These are phyloP conservation scores for Cricetomys ansorgei DNA, from an alignment of 2,113 vertebrate genomes.

Conservation along the genomic window DNA sequence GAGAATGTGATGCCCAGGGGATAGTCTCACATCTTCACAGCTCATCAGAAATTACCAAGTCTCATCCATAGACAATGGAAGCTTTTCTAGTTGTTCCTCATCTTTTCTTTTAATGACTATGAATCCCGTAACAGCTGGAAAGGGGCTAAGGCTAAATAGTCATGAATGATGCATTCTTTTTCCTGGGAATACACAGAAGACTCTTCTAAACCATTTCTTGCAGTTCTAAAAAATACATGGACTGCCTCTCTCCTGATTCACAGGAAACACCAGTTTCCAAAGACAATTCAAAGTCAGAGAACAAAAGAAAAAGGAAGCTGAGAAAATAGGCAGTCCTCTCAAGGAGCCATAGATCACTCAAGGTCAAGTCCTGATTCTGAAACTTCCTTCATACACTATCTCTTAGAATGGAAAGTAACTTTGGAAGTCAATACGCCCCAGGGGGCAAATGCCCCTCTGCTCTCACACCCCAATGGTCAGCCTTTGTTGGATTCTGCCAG, in stretches of 20 bases:
- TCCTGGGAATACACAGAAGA: constrained; percentile 13
- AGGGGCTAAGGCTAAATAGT: not conserved
- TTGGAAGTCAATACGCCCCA: not conserved
- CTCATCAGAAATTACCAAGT: not conserved
- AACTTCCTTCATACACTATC: not conserved
- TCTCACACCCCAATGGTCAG: not conserved
- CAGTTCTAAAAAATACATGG: not conserved
- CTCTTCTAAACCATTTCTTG: not conserved
- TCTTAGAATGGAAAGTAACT: not conserved
- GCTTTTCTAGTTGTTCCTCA: not conserved
- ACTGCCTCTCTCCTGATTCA: not conserved
- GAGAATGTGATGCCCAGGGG: not conserved
- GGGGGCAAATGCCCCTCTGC: not conserved
- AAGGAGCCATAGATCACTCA: not conserved
- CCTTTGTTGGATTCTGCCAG: not conserved
- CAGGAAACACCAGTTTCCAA: not conserved
- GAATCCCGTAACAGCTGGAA: not conserved
- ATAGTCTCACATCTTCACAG: not conserved
- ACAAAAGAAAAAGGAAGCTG: not conserved
- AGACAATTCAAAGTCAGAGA: constrained; percentile 2
- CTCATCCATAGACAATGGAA: not conserved
- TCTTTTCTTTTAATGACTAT: not conserved
- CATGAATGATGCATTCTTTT: not conserved
- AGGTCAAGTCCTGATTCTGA: not conserved
- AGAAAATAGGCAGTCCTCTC: not conserved